These are phyloP conservation scores for Australoheros scitulus DNA, from an alignment of 2,113 vertebrate genomes.

Conservation along the genomic window DNA sequence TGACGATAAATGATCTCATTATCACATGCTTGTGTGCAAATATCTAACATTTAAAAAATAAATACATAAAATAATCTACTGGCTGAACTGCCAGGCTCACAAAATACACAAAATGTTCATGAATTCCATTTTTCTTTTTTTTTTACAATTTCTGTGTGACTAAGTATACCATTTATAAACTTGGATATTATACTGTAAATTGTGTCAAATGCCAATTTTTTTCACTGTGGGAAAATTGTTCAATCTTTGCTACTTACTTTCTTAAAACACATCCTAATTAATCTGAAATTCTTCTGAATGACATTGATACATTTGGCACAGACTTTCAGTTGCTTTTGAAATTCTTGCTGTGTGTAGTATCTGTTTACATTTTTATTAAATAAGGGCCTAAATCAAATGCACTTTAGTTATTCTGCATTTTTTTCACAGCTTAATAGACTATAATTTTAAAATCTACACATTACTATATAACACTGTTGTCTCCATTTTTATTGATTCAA, in stretches of 20 bases:
- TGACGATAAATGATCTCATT: not conserved
- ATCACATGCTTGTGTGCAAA: not conserved
- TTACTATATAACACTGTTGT: not conserved
- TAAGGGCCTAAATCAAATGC: not conserved
- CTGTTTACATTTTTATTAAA: constrained; percentile 22
- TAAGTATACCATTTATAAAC: not conserved
- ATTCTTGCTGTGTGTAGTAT: not conserved
- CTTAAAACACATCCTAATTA: not conserved
- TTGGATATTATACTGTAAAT: not conserved
- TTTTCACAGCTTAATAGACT: constrained; percentile 13
- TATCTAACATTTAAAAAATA: not conserved
- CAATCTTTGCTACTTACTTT: not conserved
- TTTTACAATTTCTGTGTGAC: not conserved
- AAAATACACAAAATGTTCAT: not conserved
- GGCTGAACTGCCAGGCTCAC: not conserved
- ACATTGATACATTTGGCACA: constrained; percentile 15
- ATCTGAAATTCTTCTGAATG: not conserved
- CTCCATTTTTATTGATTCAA: not conserved
- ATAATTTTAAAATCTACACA: not conserved
- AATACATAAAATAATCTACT: not conserved
- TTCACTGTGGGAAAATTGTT: not conserved
- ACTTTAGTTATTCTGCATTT: constrained; percentile 14
- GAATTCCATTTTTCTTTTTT: not conserved
- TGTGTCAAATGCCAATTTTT: not conserved
- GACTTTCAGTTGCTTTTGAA: not conserved